Evolutionary conservation across 2,888 invertebrate genomes (phyloP).

Genomic region (Philereme vetulata): DNA sequence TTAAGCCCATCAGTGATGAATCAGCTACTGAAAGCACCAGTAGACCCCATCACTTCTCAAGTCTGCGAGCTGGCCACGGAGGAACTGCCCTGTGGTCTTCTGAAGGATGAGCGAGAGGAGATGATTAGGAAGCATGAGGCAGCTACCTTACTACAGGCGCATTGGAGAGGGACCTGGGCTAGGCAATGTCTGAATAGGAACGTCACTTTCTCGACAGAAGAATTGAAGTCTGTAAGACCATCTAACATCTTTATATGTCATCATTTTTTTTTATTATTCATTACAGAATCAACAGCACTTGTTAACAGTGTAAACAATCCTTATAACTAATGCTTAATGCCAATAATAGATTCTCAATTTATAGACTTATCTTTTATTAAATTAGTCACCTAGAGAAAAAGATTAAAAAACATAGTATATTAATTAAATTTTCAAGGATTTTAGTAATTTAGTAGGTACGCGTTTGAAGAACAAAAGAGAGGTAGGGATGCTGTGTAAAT

Average conservation of each 20-base stretch:
- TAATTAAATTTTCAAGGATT: too few species aligned
- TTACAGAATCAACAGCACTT: too few species aligned
- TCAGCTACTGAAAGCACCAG: conserved; percentile 46
- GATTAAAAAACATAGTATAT: too few species aligned
- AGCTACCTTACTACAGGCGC: conserved; percentile 64
- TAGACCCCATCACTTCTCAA: conserved; percentile 48
- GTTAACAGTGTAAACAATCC: too few species aligned
- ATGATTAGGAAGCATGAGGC: conserved; percentile 63
- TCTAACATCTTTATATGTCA: neutral
- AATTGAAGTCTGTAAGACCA: conserved; percentile 59
- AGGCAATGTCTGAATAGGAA: conserved; percentile 55
- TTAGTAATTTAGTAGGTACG: too few species aligned
- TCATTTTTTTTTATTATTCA: too few species aligned
- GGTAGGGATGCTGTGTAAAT: too few species aligned
- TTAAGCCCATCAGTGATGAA: conserved; percentile 49
- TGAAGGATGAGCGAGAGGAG: conserved; percentile 65
- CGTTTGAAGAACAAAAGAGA: too few species aligned
- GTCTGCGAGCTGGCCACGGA: conserved; percentile 66
- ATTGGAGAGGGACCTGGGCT: conserved; percentile 69
- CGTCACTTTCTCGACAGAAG: conserved; percentile 52
- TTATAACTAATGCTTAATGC: too few species aligned
- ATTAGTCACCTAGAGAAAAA: too few species aligned
- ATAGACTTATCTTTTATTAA: too few species aligned
- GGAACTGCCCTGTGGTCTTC: conserved; percentile 59
- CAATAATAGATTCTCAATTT: too few species aligned